A percentile compares a stretch with the other conserved stretches of the same genome.
phyloP scores from a whole-genome alignment of 2,888 invertebrate genomes.

The Thera obeliscata region DNA sequence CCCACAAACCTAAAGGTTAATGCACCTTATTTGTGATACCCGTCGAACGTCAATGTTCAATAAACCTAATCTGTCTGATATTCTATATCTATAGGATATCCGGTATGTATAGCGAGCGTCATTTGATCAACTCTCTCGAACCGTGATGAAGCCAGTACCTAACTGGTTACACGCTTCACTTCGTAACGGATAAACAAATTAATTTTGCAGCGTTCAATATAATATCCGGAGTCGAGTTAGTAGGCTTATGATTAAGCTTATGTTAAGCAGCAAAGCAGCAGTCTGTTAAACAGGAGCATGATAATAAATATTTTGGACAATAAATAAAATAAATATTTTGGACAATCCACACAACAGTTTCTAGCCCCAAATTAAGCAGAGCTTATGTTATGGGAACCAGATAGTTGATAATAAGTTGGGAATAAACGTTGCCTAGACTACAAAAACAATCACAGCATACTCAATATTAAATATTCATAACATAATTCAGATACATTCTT shows the following conservation, averaged over 20 bases:
- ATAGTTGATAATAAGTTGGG: background rate
- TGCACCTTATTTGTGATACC: background rate
- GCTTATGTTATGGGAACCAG: no score
- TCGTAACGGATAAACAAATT: slow-evolving; percentile 38
- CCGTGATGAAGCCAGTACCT: slow-evolving; percentile 39
- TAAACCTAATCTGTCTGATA: background rate
- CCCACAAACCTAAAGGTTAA: background rate
- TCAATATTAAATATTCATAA: no score
- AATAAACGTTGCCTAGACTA: background rate
- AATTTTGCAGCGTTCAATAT: slow-evolving; percentile 27
- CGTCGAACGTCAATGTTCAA: background rate
- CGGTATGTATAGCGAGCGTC: slow-evolving; percentile 17
- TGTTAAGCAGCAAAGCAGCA: background rate
- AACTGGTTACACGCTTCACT: slow-evolving; percentile 38
- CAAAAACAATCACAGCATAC: no score
- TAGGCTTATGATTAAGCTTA: background rate
- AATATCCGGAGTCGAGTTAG: background rate
- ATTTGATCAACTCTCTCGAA: slow-evolving; percentile 37
- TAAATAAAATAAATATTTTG: no score
- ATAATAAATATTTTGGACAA: no score
- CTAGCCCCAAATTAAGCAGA: no score
- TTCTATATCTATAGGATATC: background rate
- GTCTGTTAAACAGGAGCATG: background rate
- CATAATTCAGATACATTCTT: no score
- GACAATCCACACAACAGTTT: no score